phyloP scores from a whole-genome alignment of 1,140 invertebrate genomes.

The Pygmarrhopalites habei region DNA sequence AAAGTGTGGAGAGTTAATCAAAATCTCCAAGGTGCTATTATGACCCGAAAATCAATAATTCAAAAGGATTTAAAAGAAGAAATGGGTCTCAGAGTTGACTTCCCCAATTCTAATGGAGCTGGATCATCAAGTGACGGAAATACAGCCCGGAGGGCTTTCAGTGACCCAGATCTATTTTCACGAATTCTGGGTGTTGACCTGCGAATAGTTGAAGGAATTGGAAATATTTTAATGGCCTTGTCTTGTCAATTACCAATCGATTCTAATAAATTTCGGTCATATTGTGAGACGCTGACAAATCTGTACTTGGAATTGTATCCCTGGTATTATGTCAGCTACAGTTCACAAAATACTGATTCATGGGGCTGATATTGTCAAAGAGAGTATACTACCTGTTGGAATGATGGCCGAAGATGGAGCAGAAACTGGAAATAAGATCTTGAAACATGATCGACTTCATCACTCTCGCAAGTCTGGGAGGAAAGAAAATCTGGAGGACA shows the following conservation, averaged over 20 bases:
- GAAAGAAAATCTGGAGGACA: too few relatives aligned
- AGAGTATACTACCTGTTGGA: background rate
- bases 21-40: too few relatives aligned
- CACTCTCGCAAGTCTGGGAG: too few relatives aligned
- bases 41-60: constrained; percentile 5
- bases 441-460: too few relatives aligned
- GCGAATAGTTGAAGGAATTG: background rate
- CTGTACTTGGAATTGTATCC: background rate
- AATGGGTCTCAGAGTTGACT: constrained; percentile 17
- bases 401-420: constrained; percentile 71
- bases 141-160: constrained; percentile 5
- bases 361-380: background rate
- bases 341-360: background rate
- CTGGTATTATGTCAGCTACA: background rate
- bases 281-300: background rate
- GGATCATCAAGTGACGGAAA: constrained; percentile 20
- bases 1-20: too few relatives aligned
- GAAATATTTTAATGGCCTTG: background rate
- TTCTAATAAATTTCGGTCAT: background rate
- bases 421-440: too few relatives aligned
- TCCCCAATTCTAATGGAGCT: constrained; percentile 7
- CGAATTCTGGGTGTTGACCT: background rate
- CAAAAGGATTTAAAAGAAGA: background rate
- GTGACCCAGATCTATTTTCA: background rate
- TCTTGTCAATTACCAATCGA: background rate